Evolutionary conservation across 2,888 invertebrate genomes (phyloP).

Genomic region (Lathronympha strigana): DNA sequence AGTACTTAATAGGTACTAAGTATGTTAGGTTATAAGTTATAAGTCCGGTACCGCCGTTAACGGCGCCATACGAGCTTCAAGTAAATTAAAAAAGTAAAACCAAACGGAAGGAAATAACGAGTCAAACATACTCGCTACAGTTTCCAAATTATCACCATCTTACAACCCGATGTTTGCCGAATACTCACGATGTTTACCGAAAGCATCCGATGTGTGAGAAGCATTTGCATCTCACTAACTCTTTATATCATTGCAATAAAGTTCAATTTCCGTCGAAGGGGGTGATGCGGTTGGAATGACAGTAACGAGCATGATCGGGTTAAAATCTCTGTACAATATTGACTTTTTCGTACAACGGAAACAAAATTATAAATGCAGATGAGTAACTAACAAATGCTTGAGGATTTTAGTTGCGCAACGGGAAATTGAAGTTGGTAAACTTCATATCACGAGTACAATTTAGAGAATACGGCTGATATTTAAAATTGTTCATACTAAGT

Average conservation of each 20-base stretch:
- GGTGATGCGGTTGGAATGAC: neutral
- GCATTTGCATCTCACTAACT: neutral
- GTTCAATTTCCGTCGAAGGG: neutral
- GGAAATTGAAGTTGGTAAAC: slow-evolving; percentile 24
- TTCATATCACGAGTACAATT: slow-evolving; percentile 18
- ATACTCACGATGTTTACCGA: slow-evolving; percentile 46
- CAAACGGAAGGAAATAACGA: slow-evolving; percentile 24
- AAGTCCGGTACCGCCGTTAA: neutral
- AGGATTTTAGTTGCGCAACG: neutral
- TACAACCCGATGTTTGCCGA: slow-evolving; percentile 40
- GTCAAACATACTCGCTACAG: slow-evolving; percentile 48
- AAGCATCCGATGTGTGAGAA: slow-evolving; percentile 38
- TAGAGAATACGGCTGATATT: neutral
- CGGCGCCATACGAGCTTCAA: neutral
- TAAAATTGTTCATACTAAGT: neutral
- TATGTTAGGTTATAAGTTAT: too few relatives aligned
- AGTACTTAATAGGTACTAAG: too few relatives aligned
- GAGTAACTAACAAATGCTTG: neutral
- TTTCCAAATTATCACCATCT: slow-evolving; percentile 53
- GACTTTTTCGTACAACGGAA: slow-evolving; percentile 44
- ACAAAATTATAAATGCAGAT: slow-evolving; percentile 22
- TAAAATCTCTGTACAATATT: slow-evolving; percentile 54
- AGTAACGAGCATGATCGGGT: slow-evolving; percentile 50
- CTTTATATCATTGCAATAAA: neutral
- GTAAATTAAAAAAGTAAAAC: slow-evolving; percentile 6